Conservation (phyloP, 1,140 invertebrate species). For the Heliconius himera region DNA sequence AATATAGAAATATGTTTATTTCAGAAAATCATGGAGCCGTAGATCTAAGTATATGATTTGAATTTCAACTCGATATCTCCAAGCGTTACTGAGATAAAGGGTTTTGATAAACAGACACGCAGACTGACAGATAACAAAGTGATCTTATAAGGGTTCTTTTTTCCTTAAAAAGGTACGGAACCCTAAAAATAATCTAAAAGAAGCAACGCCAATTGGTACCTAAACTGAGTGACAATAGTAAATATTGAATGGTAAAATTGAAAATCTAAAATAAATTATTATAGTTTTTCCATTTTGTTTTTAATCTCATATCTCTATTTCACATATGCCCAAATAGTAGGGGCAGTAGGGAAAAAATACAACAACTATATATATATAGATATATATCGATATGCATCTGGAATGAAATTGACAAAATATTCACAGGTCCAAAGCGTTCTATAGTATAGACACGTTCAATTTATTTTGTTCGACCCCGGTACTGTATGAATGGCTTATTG, state of each 20-base stretch:
- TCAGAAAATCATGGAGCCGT: too few species aligned
- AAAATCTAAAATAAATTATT: slow-evolving; percentile 21
- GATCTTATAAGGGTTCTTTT: too few species aligned
- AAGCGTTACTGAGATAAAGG: too few species aligned
- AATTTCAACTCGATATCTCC: too few species aligned
- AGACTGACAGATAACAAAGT: too few species aligned
- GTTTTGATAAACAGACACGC: too few species aligned
- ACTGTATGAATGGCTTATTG: background rate
- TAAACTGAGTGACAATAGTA: slow-evolving; percentile 3
- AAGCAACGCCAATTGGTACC: background rate
- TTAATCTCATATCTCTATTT: slow-evolving; percentile 39
- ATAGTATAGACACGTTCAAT: slow-evolving; percentile 6
- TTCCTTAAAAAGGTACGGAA: too few species aligned
- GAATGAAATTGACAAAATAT: background rate
- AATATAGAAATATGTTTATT: too few species aligned
- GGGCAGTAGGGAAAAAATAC: slow-evolving; percentile 15
- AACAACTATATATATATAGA: slow-evolving; percentile 30
- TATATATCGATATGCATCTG: slow-evolving; percentile 26
- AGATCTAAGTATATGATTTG: too few species aligned
- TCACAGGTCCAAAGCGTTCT: background rate
- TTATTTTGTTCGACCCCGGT: background rate
- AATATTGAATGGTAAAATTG: slow-evolving; percentile 27
- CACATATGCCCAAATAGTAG: slow-evolving; percentile 20
- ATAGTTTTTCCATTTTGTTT: slow-evolving; percentile 32
- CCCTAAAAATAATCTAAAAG: background rate